Conservation (phyloP, 1,140 invertebrate genomes). For the Nasonia vitripennis region DNA sequence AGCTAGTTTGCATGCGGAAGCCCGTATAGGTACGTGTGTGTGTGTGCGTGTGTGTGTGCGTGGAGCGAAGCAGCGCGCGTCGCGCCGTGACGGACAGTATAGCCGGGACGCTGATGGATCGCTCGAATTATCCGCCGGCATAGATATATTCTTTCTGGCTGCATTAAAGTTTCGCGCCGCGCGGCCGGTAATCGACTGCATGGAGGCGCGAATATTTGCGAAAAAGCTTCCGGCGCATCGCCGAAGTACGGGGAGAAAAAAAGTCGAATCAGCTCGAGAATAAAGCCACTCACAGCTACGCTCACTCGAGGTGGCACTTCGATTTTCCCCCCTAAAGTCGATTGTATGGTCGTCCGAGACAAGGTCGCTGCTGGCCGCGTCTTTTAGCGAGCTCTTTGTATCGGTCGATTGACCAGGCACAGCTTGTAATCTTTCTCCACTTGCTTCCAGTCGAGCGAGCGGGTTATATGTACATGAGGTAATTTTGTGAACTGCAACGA, state of each 20-base stretch:
- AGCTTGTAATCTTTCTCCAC: conserved; percentile 41
- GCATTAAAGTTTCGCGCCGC: not conserved
- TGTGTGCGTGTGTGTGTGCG: conserved; percentile 23
- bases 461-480: no score
- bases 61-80: not conserved
- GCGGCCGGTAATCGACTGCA: no score
- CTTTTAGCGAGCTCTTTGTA: conserved; percentile 65
- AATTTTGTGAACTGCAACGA: no score
- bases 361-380: conserved; percentile 53
- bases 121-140: conserved; percentile 57
- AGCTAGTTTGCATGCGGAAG: conserved; percentile 57
- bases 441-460: conserved; percentile 15
- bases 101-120: conserved; percentile 56
- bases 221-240: not conserved
- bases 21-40: not conserved
- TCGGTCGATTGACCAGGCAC: conserved; percentile 69
- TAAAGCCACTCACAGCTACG: conserved; percentile 37
- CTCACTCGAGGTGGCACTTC: no score
- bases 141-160: not conserved
- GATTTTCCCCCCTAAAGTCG: conserved; percentile 22
- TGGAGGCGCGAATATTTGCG: not conserved
- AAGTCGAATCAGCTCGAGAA: not conserved
- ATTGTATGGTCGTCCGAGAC: conserved; percentile 5
- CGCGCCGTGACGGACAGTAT: conserved; percentile 46
- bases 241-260: not conserved